These are phyloP conservation scores for Bombus sibiricus DNA, from an alignment of 1,140 invertebrate genomes.

Conservation along the genomic window DNA sequence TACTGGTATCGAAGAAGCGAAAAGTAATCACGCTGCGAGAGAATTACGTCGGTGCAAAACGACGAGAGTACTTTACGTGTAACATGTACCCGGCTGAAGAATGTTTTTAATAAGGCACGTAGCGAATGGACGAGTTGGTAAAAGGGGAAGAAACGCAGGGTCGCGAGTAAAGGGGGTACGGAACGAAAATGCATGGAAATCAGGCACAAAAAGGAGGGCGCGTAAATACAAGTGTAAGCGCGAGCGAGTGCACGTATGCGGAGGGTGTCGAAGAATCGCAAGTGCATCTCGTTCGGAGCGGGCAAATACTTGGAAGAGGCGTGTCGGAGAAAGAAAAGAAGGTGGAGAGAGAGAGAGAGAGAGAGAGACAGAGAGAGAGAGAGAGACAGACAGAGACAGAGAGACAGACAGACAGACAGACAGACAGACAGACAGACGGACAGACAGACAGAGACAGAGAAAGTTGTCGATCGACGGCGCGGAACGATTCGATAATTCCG, in stretches of 20 bases:
- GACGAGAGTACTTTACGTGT: constrained; percentile 19
- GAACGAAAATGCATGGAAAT: constrained; percentile 31
- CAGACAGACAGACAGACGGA: not conserved
- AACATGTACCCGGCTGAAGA: constrained; percentile 29
- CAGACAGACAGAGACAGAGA: not conserved
- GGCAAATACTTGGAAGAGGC: constrained; percentile 20
- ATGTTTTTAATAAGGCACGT: constrained; percentile 63
- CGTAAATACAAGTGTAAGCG: constrained; percentile 12
- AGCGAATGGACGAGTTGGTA: constrained; percentile 45
- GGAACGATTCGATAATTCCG: constrained; percentile 62
- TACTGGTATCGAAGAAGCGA: not conserved
- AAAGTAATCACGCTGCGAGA: constrained; percentile 6
- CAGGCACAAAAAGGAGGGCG: not conserved
- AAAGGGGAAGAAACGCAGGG: constrained; percentile 21
- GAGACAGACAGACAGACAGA: not conserved
- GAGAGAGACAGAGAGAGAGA: no score
- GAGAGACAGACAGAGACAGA: not conserved
- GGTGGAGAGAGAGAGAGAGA: no score
- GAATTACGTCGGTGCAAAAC: constrained; percentile 29
- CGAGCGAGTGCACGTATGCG: not conserved
- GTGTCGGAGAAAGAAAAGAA: constrained; percentile 21
- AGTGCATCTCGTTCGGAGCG: constrained; percentile 26
- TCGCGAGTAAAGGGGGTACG: no score
- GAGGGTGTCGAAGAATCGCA: constrained; percentile 19
- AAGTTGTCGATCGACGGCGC: constrained; percentile 1